Conservation (phyloP, 2,113 vertebrate species). For the Lophius piscatorius region DNA sequence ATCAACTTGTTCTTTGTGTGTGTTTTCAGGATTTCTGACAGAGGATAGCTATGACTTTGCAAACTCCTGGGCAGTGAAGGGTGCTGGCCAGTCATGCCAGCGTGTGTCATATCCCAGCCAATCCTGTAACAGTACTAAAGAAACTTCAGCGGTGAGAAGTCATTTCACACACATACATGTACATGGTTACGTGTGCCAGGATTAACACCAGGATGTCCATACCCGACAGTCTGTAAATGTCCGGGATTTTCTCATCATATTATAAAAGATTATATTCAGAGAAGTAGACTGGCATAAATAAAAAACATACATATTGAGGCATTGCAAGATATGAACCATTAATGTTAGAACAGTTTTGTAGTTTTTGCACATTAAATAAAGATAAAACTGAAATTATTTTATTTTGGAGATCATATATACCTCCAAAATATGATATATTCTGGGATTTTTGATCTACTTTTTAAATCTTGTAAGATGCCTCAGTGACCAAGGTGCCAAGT, state of each 20-base stretch:
- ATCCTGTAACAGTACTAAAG: conserved; percentile 84
- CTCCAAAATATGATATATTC: too few species aligned
- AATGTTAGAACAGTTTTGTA: background rate
- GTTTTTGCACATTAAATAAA: too few species aligned
- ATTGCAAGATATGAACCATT: background rate
- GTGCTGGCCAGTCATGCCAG: conserved; percentile 81
- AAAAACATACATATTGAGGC: background rate
- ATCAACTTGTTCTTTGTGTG: conserved; percentile 30
- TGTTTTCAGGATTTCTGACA: conserved; percentile 85
- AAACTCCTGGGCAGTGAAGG: conserved; percentile 95
- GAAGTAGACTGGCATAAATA: too few species aligned
- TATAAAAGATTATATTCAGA: background rate
- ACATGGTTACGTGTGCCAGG: background rate
- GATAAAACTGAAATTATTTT: too few species aligned
- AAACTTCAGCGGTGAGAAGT: conserved; percentile 63
- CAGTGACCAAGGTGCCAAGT: too few species aligned
- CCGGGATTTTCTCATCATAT: background rate
- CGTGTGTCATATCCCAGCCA: conserved; percentile 79
- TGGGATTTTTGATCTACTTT: too few species aligned
- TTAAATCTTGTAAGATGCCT: too few species aligned
- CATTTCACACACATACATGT: background rate
- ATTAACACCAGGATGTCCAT: background rate
- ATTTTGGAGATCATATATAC: too few species aligned
- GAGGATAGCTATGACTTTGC: conserved; percentile 90
- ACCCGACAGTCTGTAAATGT: conserved; percentile 11